Base-by-base conservation (phyloP, 2,888 invertebrate genomes). In the Dryomyza anilis region DNA sequence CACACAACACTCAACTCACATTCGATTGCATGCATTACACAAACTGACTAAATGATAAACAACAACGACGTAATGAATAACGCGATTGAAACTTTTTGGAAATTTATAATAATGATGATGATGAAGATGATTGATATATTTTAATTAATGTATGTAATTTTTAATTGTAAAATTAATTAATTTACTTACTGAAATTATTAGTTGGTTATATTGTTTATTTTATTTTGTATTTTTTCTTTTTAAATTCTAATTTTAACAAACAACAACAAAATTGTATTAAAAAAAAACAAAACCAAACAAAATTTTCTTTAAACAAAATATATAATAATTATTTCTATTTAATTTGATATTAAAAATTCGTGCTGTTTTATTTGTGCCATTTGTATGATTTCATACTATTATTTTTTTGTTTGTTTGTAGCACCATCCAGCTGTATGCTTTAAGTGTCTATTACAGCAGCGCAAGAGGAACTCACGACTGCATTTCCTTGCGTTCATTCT, bases 301-400 rank as follows among this genome's bases (percentile, higher is more conserved):
- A 64, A 45, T 29, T 53, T 62, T 65, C 30, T 23, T 36, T 23
- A 30, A 46, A 55, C 46, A 60, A 19, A 59, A 53, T 60, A 61
- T 52, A 50, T 55, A 45, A 61, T 66, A 55, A 36, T 55, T 12
- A 55, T 63, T 63, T 59, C 56, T 63, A 63, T 63, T 66, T 63
- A 63, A 63, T 63, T 66, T 60, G 56, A 59, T 66, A 63, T 63
- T 63, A 66, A 66, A 19, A 63, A 48, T 14, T 30, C 19, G 45
- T 53, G n/a, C n/a, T n/a, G 48, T 66, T 55, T 56, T 43, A 46
- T 14, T 30, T 25, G 45, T 53, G n/a, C n/a, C n/a, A 39, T 66
- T 55, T 56, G 30, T 33, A 12, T 10, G 16, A 55, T 55, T 36
- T 16, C n/a, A 8, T 8, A 21, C 25, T 50, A 19, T 25, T 50